Conservation (phyloP, 2,113 vertebrate species). For the Porphyrio hochstetteri region DNA sequence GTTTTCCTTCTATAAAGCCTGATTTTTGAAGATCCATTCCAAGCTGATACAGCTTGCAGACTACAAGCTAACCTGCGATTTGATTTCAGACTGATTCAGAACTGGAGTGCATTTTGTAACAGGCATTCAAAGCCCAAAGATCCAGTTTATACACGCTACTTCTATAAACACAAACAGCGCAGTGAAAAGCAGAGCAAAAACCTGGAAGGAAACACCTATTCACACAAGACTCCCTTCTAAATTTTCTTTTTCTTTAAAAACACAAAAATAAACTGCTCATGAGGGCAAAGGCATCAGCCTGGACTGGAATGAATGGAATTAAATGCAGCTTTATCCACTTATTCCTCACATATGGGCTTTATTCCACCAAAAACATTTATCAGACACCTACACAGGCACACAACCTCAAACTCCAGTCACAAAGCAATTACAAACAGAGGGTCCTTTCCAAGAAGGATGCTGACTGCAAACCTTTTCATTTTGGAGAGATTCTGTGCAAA, state of each 20-base stretch:
- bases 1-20: background rate
- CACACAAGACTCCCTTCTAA: background rate
- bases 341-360: background rate
- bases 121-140: background rate
- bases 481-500: background rate
- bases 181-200: background rate
- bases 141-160: background rate
- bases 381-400: conserved; percentile 6
- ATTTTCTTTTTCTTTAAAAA: background rate
- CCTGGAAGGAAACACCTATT: background rate
- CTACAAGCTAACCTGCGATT: background rate
- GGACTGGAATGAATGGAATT: background rate
- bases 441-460: background rate
- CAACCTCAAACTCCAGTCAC: background rate
- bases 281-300: background rate
- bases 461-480: background rate
- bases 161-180: background rate
- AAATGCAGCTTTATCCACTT: background rate
- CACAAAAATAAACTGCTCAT: background rate
- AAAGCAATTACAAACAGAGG: background rate
- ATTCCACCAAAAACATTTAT: background rate
- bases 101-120: background rate
- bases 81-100: background rate
- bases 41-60: background rate
- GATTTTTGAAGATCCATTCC: background rate